phyloP scores from a whole-genome alignment of 2,797 vertebrate genomes.

The Thalassophryne amazonica region DNA sequence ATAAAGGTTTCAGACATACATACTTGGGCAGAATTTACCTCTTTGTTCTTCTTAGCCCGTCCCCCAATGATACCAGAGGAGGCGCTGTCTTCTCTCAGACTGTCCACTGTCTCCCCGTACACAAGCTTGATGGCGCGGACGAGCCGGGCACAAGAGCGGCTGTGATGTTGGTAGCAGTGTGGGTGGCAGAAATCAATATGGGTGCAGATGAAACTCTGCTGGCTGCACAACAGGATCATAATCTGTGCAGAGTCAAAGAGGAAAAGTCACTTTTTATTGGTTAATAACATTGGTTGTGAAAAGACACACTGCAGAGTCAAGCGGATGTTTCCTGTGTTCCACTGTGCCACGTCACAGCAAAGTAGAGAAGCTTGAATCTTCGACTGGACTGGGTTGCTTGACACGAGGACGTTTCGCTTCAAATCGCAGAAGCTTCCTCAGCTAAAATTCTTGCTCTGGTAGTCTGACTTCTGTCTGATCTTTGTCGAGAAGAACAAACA shows the following conservation, averaged over 20 bases:
- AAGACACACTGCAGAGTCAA: too few relatives aligned
- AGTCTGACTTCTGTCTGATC: too few relatives aligned
- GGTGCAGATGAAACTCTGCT: constrained; percentile 98
- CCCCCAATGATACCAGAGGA: constrained; percentile 64
- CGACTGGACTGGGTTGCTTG: too few relatives aligned
- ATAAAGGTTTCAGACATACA: not conserved
- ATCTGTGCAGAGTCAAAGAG: constrained; percentile 78
- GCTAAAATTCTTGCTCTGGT: too few relatives aligned
- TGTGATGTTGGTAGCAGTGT: constrained; percentile 96
- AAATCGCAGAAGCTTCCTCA: too few relatives aligned
- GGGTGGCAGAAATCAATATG: constrained; percentile 97
- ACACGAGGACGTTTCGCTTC: too few relatives aligned
- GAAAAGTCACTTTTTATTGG: too few relatives aligned
- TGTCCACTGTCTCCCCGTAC: constrained; percentile 93
- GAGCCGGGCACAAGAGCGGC: constrained; percentile 93
- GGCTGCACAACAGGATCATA: constrained; percentile 97
- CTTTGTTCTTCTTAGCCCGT: constrained; percentile 92
- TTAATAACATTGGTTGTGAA: too few relatives aligned
- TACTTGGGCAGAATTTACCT: constrained; percentile 83
- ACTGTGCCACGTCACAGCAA: too few relatives aligned
- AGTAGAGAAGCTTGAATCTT: too few relatives aligned
- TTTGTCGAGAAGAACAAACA: too few relatives aligned
- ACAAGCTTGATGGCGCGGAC: constrained; percentile 96
- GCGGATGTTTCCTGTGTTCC: too few relatives aligned
- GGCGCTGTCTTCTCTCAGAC: constrained; percentile 82